phyloP scores from a whole-genome alignment of 2,797 vertebrate species.

The Champsocephalus gunnari region DNA sequence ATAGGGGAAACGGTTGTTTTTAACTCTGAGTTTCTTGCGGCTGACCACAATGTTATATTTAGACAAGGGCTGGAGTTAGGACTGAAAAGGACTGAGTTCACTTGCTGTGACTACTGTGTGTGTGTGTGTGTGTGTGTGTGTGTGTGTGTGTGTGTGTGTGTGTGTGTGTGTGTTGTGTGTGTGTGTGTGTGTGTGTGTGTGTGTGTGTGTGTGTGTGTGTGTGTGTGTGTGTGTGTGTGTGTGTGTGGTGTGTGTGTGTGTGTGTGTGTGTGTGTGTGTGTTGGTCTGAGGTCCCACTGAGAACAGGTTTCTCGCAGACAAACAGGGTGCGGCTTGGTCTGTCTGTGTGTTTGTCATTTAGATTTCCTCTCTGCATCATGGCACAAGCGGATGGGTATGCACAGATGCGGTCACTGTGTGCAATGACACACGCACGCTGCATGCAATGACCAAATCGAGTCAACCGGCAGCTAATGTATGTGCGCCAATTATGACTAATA shows the following conservation, averaged over 20 bases:
- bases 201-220: slow-evolving; percentile 36
- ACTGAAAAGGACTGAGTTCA: slow-evolving; percentile 84
- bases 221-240: slow-evolving; percentile 29
- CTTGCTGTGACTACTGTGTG: slow-evolving; percentile 67
- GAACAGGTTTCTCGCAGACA: slow-evolving; percentile 79
- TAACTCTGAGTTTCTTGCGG: slow-evolving; percentile 82
- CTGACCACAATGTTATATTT: slow-evolving; percentile 85
- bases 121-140: slow-evolving; percentile 21
- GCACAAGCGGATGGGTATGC: slow-evolving; percentile 64
- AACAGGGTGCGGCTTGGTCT: slow-evolving; percentile 74
- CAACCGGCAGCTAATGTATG: slow-evolving; percentile 48
- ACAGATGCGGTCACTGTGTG: slow-evolving; percentile 64
- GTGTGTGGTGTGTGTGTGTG: slow-evolving; percentile 25
- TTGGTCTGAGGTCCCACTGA: slow-evolving; percentile 71
- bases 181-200: slow-evolving; percentile 20
- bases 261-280: slow-evolving; percentile 41
- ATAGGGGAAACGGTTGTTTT: slow-evolving; percentile 82
- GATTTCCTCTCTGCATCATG: slow-evolving; percentile 55
- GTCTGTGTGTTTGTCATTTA: slow-evolving; percentile 66
- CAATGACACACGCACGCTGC: slow-evolving; percentile 60
- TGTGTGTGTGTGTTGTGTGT: slow-evolving; percentile 34
- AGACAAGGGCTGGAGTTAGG: slow-evolving; percentile 79
- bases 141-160: slow-evolving; percentile 35
- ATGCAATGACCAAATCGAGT: slow-evolving; percentile 40
- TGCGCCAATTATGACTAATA: slow-evolving; percentile 52